phyloP scores from a whole-genome alignment of 2,113 vertebrate genomes.

The Paedocypris sp. region DNA sequence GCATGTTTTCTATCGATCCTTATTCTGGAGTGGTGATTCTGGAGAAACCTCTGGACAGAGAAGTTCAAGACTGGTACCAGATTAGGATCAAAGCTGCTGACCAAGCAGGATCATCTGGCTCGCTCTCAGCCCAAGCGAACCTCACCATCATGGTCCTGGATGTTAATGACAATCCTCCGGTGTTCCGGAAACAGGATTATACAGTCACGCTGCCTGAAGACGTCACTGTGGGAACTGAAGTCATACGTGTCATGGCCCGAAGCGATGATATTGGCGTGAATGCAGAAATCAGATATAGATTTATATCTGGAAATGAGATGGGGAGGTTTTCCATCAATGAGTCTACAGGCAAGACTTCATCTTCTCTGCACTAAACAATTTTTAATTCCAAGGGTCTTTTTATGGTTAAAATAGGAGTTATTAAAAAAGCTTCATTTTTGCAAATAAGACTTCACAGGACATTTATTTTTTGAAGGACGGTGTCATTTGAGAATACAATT shows the following conservation, averaged over 20 bases:
- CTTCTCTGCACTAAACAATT: background rate
- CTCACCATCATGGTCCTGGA: constrained; percentile 86
- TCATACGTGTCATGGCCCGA: constrained; percentile 79
- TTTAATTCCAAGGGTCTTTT: too few species aligned
- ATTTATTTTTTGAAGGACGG: too few species aligned
- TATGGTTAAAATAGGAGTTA: too few species aligned
- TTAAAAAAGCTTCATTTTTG: too few species aligned
- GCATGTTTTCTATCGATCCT: constrained; percentile 79
- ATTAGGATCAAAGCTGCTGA: constrained; percentile 77
- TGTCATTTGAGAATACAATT: background rate
- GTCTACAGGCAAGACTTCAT: constrained; percentile 54
- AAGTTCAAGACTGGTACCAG: constrained; percentile 73
- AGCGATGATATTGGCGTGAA: constrained; percentile 88
- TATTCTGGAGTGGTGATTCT: constrained; percentile 79
- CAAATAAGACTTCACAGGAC: too few species aligned
- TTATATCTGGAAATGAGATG: constrained; percentile 84
- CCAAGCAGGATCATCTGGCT: constrained; percentile 62
- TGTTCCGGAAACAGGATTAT: constrained; percentile 87
- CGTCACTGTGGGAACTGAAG: constrained; percentile 72
- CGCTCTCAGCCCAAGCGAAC: constrained; percentile 68
- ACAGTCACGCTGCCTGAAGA: constrained; percentile 81
- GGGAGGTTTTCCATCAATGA: constrained; percentile 78
- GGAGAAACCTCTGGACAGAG: constrained; percentile 80
- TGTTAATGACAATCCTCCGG: constrained; percentile 91
- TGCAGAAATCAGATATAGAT: constrained; percentile 80